phyloP scores from a whole-genome alignment of 2,113 vertebrate species.

The Phalacrocorax brasilianus region DNA sequence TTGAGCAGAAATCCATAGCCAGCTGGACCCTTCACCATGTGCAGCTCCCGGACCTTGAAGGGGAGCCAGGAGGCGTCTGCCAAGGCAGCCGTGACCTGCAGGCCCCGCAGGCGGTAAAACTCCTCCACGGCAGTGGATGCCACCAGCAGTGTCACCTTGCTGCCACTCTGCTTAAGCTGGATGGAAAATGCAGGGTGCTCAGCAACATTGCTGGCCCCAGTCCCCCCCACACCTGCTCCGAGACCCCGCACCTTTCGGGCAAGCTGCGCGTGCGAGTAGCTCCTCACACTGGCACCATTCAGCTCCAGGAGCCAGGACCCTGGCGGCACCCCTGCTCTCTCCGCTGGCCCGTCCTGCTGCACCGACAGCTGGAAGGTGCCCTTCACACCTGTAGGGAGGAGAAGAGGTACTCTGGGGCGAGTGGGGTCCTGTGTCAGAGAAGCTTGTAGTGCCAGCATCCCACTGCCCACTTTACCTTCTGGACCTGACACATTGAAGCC shows the following conservation, averaged over 20 bases:
- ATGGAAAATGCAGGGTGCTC: neutral
- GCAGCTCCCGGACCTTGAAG: conserved; percentile 78
- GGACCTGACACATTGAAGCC: conserved; percentile 77
- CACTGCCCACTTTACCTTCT: neutral
- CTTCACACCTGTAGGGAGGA: conserved; percentile 70
- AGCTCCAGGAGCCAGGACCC: conserved; percentile 88
- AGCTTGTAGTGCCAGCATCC: fast-evolving
- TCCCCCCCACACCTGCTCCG: fast-evolving
- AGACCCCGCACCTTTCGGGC: conserved; percentile 75
- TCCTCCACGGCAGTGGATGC: conserved; percentile 79
- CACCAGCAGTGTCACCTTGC: conserved; percentile 84
- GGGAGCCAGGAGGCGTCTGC: conserved; percentile 80
- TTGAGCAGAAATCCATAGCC: conserved; percentile 92
- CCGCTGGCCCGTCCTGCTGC: conserved; percentile 78
- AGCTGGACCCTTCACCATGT: conserved; percentile 76
- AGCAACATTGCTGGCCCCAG: fast-evolving
- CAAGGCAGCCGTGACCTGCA: conserved; percentile 78
- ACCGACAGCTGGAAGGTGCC: conserved; percentile 80
- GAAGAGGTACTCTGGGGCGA: neutral
- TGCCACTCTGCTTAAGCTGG: conserved; percentile 81
- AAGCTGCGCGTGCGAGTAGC: conserved; percentile 70
- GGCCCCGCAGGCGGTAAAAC: conserved; percentile 73
- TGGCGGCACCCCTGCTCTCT: conserved; percentile 79
- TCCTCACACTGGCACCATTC: conserved; percentile 79
- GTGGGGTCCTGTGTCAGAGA: fast-evolving